These are phyloP conservation scores for Acestrorhynchus altus DNA, from an alignment of 2,797 vertebrate species.

Conservation along the genomic window DNA sequence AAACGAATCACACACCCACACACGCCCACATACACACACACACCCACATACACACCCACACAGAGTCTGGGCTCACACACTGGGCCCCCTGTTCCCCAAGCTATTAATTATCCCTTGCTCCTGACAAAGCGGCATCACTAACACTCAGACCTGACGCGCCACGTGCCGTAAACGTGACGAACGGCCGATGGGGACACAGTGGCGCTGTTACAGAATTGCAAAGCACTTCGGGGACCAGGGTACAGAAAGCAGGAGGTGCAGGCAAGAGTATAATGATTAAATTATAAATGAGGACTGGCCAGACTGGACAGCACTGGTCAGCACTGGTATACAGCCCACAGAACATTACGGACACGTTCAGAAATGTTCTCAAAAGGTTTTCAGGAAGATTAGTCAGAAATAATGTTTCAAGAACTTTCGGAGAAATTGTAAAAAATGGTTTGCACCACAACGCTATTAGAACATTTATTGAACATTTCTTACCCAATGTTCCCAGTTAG, in stretches of 20 bases:
- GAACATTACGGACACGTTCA: no score
- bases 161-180: slow-evolving; percentile 27
- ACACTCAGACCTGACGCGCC: background rate
- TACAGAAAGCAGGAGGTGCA: background rate
- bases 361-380: no score
- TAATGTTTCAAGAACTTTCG: no score
- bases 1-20: background rate
- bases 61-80: slow-evolving; percentile 30
- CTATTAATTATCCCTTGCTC: slow-evolving; percentile 51
- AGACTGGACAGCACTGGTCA: no score
- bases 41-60: slow-evolving; percentile 33
- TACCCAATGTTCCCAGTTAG: no score
- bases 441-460: no score
- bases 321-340: no score
- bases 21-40: background rate
- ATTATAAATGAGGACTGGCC: background rate
- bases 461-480: no score
- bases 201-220: background rate
- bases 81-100: slow-evolving; percentile 36
- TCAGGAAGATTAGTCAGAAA: no score
- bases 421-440: no score
- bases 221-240: background rate
- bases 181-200: slow-evolving; percentile 12
- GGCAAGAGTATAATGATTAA: background rate
- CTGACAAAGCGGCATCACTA: slow-evolving; percentile 29